Evolutionary conservation across 1,140 invertebrate species (phyloP).

Genomic region (Eriosoma lanigerum): DNA sequence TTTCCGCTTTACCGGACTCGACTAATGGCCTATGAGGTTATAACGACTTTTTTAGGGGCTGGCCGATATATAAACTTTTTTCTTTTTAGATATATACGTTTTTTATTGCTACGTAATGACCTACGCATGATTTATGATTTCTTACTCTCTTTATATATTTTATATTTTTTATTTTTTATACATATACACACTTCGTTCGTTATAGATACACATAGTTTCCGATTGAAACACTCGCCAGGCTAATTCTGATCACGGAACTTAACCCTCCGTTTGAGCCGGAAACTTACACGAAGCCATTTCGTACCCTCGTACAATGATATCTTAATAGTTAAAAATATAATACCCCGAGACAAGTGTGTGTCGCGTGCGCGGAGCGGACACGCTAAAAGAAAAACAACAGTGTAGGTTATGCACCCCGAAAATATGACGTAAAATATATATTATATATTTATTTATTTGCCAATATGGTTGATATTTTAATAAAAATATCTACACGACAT

Average conservation of each 20-base stretch:
- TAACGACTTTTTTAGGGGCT: constrained; percentile 50
- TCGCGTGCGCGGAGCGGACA: not conserved
- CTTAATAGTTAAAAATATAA: constrained; percentile 27
- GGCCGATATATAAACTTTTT: constrained; percentile 41
- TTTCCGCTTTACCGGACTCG: constrained; percentile 51
- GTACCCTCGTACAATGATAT: not conserved
- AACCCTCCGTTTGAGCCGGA: not conserved
- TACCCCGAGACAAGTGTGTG: not conserved
- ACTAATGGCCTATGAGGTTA: constrained; percentile 50
- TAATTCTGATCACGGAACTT: constrained; percentile 32
- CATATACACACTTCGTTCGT: no score
- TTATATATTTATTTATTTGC: no score
- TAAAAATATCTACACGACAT: no score
- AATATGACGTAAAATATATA: no score
- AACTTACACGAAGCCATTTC: not conserved
- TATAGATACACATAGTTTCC: constrained; percentile 16
- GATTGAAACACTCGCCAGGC: constrained; percentile 35
- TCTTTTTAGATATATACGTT: constrained; percentile 34
- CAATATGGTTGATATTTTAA: no score
- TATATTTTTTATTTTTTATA: not conserved
- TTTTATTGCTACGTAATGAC: constrained; percentile 51
- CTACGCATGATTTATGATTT: constrained; percentile 51
- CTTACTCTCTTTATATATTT: not conserved
- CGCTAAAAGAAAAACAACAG: no score
- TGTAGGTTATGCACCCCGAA: no score